Evolutionary conservation across 2,888 invertebrate species (phyloP), one percentile per base, ranked within the genome.

Genomic region (Lacanobia oleracea): DNA sequence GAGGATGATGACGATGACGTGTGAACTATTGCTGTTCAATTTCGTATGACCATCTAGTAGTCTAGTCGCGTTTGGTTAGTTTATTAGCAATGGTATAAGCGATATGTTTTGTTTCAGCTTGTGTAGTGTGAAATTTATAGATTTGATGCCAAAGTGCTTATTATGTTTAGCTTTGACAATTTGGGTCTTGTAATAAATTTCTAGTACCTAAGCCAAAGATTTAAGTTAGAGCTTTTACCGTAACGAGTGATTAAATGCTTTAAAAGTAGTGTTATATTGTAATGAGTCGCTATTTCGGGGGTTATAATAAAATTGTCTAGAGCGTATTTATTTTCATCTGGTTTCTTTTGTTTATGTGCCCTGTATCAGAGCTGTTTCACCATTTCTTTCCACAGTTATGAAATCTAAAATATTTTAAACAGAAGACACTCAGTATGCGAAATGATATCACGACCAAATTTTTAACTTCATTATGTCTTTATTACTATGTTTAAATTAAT

Each of bases 1-100:
- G 78, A 88, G 23, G 90, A 90, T 27, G 88, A 88, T 67, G 86
- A 88, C 0, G 86, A 88, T 0, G 72, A 81, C 0, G 18, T 3
- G 21, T 65, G 6, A 75, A 45, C 1, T 18, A 53, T 12, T 50
- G n/a, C 3, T 50, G 50, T 16, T n/a, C 10, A n/a, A n/a, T 21
- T 33, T 50, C 50, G 16, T 50, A 9, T 9, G 7, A 3, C 1
- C 6, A 50, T 9, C 0, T 50, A 21, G n/a, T 21, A 50, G 18
- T 56, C 27, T 18, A 10, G 12, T 33, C 27, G 10, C 5, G 0
- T n/a, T 21, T 18, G 18, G 8, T 21, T 40, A 1, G 6, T 37
- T n/a, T 12, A 37, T 37, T 18, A 12, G n/a, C 37, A 33, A 57
- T n/a, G 37, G 12, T 12, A 2, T 5, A 21, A 57, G 10, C 18